Evolutionary conservation across 1,140 invertebrate genomes (phyloP), one percentile per base, ranked within the genome.

Genomic region (Drosophila pseudoananassae): DNA sequence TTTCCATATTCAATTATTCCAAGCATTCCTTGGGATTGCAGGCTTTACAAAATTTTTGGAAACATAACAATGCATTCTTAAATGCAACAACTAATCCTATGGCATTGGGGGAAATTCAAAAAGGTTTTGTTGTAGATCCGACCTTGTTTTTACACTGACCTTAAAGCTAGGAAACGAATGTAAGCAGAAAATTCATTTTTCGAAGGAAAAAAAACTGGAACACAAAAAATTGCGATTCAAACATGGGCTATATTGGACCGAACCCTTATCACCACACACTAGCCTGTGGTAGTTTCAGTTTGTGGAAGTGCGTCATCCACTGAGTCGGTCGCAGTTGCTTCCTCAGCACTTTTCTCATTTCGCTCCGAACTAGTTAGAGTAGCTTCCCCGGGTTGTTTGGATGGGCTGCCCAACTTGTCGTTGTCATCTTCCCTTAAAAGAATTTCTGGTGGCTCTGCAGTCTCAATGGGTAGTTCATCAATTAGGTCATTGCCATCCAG

Each of bases 221-320:
- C n/a, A 36, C 33, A 36, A 33, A 33, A 33, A 33, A 10, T 12
- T 33, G 31, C 8, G 10, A 3, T 33, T 14, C 12, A 50, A 25
- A 9, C 5, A 6, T 55, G 58, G 0, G 36, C 5, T 5, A 31
- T 12, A 23, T 20, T 10, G 9, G 57, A 23, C 9, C 33, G 49
- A 40, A 45, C 49, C 49, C 25, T 12, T 33, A 73, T 73, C 49
- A 63, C 33, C 50, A 73, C 23, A 56, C 72, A 73, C 70, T 74
- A 74, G 57, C 70, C 70, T 1, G 31, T 9, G 12, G 55, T 53
- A 4, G 50, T 17, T 9, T 33, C 31, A 2, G 50, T 15, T 20
- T 20, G 20, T 12, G 10, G 5, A 9, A 23, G 38, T 7, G 12
- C 33, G 33, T 50, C 20, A 29, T 45, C 31, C 1, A 15, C 8